These are phyloP conservation scores for Poeciliopsis presidionis DNA, from an alignment of 2,797 vertebrate genomes.

Conservation along the genomic window DNA sequence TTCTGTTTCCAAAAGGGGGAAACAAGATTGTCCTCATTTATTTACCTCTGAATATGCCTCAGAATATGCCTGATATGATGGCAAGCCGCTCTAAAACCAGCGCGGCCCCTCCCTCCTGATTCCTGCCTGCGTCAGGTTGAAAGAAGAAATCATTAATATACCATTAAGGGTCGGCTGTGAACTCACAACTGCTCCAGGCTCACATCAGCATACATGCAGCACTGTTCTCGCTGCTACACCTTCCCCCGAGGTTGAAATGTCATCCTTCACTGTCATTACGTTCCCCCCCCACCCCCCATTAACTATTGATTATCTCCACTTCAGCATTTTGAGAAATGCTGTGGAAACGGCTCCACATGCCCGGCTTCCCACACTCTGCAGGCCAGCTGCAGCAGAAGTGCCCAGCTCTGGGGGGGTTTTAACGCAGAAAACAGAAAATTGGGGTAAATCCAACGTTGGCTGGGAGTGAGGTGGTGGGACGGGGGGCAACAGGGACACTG, in stretches of 20 bases:
- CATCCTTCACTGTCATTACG: conserved; percentile 73
- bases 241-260: conserved; percentile 69
- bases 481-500: conserved; percentile 8
- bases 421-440: conserved; percentile 13
- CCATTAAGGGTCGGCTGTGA: conserved; percentile 74
- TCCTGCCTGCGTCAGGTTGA: conserved; percentile 63
- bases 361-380: conserved; percentile 14
- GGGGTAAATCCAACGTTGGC: conserved; percentile 15
- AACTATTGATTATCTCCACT: conserved; percentile 80
- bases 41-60: conserved; percentile 42
- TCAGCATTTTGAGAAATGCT: conserved; percentile 60
- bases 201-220: conserved; percentile 64
- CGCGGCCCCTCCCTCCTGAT: conserved; percentile 21
- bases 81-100: conserved; percentile 43
- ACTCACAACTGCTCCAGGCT: conserved; percentile 67
- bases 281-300: conserved; percentile 73
- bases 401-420: conserved; percentile 21
- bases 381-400: conserved; percentile 38
- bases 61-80: conserved; percentile 15
- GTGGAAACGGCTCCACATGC: conserved; percentile 55
- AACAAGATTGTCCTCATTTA: conserved; percentile 34
- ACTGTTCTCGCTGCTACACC: conserved; percentile 61
- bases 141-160: conserved; percentile 78
- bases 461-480: conserved; percentile 23
- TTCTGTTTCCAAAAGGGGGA: conserved; percentile 12